A percentile compares a stretch with the other conserved stretches of the same genome.
Conservation (phyloP, 2,888 invertebrate species). For the Thecocarcelia acutangulata region DNA sequence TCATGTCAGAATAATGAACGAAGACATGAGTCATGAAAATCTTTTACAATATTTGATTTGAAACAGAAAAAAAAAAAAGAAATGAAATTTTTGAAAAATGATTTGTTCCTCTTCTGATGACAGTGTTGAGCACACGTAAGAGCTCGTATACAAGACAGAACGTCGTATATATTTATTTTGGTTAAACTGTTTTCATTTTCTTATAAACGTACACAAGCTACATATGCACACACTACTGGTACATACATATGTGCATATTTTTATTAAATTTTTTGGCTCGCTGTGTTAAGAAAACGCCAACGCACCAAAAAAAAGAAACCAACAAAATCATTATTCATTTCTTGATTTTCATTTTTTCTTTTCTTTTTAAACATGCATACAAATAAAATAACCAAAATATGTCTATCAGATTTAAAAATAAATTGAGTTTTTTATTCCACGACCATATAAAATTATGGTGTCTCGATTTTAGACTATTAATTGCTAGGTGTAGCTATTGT, state of each 20-base stretch:
- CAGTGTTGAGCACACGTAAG: constrained; percentile 31
- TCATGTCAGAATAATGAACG: constrained; percentile 8
- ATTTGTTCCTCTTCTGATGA: constrained; percentile 32
- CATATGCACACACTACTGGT: not conserved
- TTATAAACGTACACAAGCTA: constrained; percentile 2
- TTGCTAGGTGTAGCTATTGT: constrained; percentile 23
- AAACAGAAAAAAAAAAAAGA: constrained; percentile 12
- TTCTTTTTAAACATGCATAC: constrained; percentile 6
- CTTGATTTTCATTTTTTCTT: constrained; percentile 14
- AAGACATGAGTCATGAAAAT: constrained; percentile 43
- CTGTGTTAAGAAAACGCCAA: constrained; percentile 54
- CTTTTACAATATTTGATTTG: constrained; percentile 17
- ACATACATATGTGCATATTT: constrained; percentile 3
- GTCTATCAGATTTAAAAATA: constrained; percentile 59
- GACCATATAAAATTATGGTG: constrained; percentile 34
- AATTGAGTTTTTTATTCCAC: constrained; percentile 30
- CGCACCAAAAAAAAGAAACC: too few species aligned
- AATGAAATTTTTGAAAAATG: constrained; percentile 44
- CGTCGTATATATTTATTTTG: not conserved
- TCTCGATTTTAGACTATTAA: constrained; percentile 8
- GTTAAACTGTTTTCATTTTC: constrained; percentile 48
- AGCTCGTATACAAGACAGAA: constrained; percentile 18
- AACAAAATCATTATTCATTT: constrained; percentile 62
- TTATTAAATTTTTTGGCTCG: constrained; percentile 51
- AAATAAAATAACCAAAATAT: constrained; percentile 25